Conservation (phyloP, 2,888 invertebrate genomes). For the Eupsilia transversa region DNA sequence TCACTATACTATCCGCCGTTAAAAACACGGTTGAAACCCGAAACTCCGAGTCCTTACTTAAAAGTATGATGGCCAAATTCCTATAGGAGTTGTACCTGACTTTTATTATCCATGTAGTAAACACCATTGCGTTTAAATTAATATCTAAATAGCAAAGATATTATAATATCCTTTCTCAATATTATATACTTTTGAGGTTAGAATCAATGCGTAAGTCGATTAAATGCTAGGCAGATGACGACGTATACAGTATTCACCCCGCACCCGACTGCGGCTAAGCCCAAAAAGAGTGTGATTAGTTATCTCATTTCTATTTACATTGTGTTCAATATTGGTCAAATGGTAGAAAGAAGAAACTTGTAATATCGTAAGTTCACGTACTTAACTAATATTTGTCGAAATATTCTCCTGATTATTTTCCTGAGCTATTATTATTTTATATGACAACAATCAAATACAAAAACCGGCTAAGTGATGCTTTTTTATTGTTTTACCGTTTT, state of each 20-base stretch:
- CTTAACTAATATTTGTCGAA: neutral
- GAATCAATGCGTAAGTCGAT: neutral
- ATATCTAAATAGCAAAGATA: constrained; percentile 5
- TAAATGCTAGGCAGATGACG: neutral
- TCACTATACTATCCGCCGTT: constrained; percentile 92
- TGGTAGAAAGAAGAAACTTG: neutral
- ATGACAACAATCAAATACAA: neutral
- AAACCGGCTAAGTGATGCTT: neutral
- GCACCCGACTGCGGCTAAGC: neutral
- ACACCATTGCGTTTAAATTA: neutral
- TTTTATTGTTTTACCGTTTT: neutral
- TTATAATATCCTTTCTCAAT: neutral
- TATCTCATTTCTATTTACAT: neutral
- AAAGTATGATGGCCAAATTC: constrained; percentile 1
- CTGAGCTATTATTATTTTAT: neutral
- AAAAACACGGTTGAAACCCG: constrained; percentile 28
- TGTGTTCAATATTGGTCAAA: neutral
- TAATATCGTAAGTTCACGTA: neutral
- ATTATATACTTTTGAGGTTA: neutral
- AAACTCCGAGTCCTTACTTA: neutral
- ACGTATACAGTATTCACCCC: neutral
- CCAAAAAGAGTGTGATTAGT: neutral
- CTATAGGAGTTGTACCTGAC: neutral
- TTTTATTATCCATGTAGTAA: neutral
- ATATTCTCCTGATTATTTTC: no score